A percentile compares a stretch with the other conserved stretches of the same genome.
These are phyloP conservation scores for Enhydra lutris DNA, from an alignment of 2,113 vertebrate genomes.

Conservation along the genomic window DNA sequence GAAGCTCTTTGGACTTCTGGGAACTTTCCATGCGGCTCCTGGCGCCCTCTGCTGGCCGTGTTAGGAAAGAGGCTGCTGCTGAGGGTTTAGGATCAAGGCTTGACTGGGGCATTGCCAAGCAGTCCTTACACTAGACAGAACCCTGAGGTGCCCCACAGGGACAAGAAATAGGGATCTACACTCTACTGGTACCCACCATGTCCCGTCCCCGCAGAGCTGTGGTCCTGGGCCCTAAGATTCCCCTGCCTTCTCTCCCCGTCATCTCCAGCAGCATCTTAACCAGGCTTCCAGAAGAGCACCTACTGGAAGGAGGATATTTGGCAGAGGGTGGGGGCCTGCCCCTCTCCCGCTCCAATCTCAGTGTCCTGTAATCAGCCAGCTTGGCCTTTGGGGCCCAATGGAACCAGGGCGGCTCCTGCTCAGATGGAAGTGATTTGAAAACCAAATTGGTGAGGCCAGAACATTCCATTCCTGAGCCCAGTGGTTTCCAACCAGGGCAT, in stretches of 20 bases:
- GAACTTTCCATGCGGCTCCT: background rate
- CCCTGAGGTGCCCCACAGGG: background rate
- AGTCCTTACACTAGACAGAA: background rate
- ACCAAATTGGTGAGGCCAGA: slow-evolving; percentile 3
- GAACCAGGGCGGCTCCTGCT: background rate
- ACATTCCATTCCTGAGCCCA: slow-evolving; percentile 56
- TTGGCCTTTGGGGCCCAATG: background rate
- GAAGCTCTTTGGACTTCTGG: background rate
- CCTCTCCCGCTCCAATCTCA: background rate
- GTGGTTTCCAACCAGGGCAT: background rate
- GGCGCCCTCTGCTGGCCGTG: background rate
- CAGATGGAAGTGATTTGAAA: slow-evolving; percentile 44
- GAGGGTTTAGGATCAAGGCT: background rate
- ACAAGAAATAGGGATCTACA: background rate
- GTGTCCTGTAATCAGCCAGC: background rate
- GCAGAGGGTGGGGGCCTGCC: rapidly evolving
- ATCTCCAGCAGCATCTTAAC: background rate
- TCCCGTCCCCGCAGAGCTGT: rapidly evolving
- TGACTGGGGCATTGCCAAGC: background rate
- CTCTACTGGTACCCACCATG: rapidly evolving
- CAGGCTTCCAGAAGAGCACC: background rate
- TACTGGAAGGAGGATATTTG: background rate
- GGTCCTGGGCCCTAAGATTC: background rate
- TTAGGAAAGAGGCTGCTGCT: background rate
- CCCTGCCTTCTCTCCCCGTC: background rate